phyloP scores from a whole-genome alignment of 23 tunicate genomes.

The Diplosoma virens region DNA sequence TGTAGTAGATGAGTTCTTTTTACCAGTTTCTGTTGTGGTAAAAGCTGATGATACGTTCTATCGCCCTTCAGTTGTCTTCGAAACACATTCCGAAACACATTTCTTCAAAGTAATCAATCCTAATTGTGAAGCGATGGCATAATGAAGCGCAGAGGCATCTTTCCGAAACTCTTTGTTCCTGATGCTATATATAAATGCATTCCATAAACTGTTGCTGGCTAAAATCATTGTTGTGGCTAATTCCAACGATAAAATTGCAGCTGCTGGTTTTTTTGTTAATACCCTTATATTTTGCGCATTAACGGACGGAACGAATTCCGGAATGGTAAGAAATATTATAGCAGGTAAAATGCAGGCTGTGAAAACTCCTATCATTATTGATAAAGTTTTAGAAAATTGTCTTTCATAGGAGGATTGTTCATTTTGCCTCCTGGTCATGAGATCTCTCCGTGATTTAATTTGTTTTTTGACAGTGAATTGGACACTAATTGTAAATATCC shows the following conservation, averaged over 20 bases:
- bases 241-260: slow-evolving; percentile 19
- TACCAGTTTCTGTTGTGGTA: no score
- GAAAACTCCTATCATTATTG: slow-evolving; percentile 27
- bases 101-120: background rate
- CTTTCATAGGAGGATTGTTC: background rate
- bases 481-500: slow-evolving; percentile 4
- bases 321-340: background rate
- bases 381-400: background rate
- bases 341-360: slow-evolving; percentile 47
- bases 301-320: background rate
- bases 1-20: no score
- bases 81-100: background rate
- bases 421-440: background rate
- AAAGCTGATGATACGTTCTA: no score
- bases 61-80: background rate
- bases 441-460: background rate
- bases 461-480: background rate
- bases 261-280: background rate
- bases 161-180: slow-evolving; percentile 44
- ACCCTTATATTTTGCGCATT: background rate
- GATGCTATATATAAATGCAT: slow-evolving; percentile 56
- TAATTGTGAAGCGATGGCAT: background rate
- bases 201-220: slow-evolving; percentile 60
- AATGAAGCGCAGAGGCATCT: background rate
- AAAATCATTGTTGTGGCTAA: slow-evolving; percentile 38